Conservation (phyloP, 1,140 invertebrate genomes). For the Caerostris darwini region DNA sequence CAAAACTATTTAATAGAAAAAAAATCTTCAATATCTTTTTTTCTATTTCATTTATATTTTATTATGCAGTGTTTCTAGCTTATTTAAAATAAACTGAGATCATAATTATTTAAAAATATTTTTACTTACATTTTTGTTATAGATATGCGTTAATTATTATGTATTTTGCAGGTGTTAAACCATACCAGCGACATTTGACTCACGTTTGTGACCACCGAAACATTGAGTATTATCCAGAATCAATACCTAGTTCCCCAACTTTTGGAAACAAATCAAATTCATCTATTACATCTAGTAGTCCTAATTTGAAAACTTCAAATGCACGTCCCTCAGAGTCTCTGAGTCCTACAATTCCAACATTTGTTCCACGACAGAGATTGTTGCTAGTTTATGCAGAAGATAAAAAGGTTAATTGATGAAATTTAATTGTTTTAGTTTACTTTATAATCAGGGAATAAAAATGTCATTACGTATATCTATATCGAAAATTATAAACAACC, state of each 20-base stretch:
- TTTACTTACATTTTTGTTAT: not conserved
- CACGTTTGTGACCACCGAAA: constrained; percentile 57
- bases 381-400: constrained; percentile 85
- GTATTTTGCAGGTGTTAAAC: constrained; percentile 83
- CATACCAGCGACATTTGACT: constrained; percentile 85
- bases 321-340: not conserved
- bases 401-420: constrained; percentile 84
- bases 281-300: constrained; percentile 30
- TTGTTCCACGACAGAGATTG: constrained; percentile 87
- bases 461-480: no score
- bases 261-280: constrained; percentile 30
- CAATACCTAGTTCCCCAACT: constrained; percentile 69
- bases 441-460: no score
- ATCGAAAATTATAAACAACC: no score
- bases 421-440: no score
- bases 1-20: no score
- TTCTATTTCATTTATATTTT: no score
- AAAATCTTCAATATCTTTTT: no score
- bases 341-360: constrained; percentile 79
- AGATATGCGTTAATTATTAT: not conserved
- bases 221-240: constrained; percentile 27
- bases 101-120: not conserved
- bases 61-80: no score
- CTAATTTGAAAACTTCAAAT: not conserved
- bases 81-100: no score